Conservation (phyloP, 2,113 vertebrate species). For the Canis aureus region DNA sequence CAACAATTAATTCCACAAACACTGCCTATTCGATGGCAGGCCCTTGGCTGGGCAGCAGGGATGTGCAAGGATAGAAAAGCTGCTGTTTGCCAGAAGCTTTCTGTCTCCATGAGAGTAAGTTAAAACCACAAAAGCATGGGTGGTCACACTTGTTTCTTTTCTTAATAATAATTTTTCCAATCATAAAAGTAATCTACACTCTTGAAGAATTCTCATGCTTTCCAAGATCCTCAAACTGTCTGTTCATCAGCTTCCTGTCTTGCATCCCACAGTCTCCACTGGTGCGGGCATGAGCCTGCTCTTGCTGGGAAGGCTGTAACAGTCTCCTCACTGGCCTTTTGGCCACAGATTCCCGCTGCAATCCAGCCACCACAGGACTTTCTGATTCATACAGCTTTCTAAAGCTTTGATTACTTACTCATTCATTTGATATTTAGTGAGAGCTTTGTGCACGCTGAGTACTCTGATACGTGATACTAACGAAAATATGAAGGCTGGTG, state of each 20-base stretch:
- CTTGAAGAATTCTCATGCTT: constrained; percentile 24
- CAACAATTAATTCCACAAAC: constrained; percentile 81
- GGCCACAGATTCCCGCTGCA: neutral
- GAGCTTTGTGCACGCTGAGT: neutral
- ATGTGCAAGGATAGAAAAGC: neutral
- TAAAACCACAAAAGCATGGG: neutral
- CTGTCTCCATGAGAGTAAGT: neutral
- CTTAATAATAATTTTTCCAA: neutral
- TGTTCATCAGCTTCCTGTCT: neutral
- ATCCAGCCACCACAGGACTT: neutral
- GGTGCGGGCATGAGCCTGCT: neutral
- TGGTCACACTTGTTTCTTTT: neutral
- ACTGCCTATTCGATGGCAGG: constrained; percentile 58
- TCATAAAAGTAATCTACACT: neutral
- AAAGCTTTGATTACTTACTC: neutral
- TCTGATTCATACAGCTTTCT: neutral
- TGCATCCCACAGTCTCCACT: rapidly evolving
- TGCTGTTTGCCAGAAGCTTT: neutral
- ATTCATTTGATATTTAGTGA: neutral
- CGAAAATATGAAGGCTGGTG: neutral
- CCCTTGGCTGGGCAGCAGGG: constrained; percentile 46
- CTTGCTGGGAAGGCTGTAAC: neutral
- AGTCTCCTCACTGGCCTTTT: neutral
- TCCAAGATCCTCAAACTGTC: neutral
- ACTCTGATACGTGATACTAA: neutral